These are phyloP conservation scores for Kobus ellipsiprymnus DNA, from an alignment of 2,113 vertebrate species.

Conservation along the genomic window DNA sequence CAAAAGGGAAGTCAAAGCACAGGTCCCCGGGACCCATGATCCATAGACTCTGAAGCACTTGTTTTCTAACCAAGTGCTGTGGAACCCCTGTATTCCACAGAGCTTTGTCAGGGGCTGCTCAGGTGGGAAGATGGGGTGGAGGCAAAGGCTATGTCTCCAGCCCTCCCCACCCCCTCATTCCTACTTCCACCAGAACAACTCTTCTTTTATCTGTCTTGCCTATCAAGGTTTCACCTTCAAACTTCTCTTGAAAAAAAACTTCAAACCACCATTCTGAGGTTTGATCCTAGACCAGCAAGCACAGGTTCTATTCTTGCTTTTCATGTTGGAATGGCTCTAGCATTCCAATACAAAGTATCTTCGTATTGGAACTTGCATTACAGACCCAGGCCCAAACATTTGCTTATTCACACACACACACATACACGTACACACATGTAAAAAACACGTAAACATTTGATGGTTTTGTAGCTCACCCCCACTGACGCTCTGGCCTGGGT, in stretches of 20 bases:
- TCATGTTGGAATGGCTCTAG: background rate
- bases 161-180: background rate
- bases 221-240: constrained; percentile 37
- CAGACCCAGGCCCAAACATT: background rate
- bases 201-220: constrained; percentile 47
- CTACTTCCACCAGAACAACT: background rate
- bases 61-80: constrained; percentile 10
- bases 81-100: background rate
- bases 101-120: background rate
- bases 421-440: background rate
- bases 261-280: constrained; percentile 51
- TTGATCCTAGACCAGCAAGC: constrained; percentile 66
- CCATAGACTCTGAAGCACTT: background rate
- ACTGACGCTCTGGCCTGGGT: background rate
- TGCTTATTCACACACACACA: background rate
- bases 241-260: constrained; percentile 15
- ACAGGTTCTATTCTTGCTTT: constrained; percentile 29
- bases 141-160: background rate
- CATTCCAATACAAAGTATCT: background rate
- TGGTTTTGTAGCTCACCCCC: background rate
- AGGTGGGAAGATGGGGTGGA: background rate
- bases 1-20: constrained; percentile 55
- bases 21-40: constrained; percentile 52
- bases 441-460: rapidly evolving
- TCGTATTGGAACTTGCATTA: background rate